These are phyloP conservation scores for Lathamus discolor DNA, from an alignment of 2,113 vertebrate genomes.

Conservation along the genomic window DNA sequence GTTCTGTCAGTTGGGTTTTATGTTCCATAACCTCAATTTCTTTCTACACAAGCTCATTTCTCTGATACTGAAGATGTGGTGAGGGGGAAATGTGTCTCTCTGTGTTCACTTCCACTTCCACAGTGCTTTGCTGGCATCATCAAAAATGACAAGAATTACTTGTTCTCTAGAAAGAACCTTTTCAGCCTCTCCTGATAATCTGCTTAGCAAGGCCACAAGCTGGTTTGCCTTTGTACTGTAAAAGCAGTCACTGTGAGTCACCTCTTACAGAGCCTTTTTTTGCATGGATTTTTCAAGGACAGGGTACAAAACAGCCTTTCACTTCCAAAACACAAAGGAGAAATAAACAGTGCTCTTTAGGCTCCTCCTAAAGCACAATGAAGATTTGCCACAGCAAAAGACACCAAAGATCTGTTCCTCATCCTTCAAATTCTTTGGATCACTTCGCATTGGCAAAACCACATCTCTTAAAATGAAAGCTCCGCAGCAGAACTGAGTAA, in stretches of 20 bases:
- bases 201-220: constrained; percentile 51
- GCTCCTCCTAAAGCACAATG: constrained; percentile 6
- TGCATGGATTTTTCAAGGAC: neutral
- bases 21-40: neutral
- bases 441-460: neutral
- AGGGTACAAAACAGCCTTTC: constrained; percentile 36
- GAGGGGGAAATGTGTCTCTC: neutral
- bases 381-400: constrained; percentile 13
- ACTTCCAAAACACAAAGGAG: constrained; percentile 15
- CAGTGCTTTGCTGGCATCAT: neutral
- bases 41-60: neutral
- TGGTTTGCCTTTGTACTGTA: constrained; percentile 28
- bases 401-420: neutral
- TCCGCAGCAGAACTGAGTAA: neutral
- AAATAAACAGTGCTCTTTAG: neutral
- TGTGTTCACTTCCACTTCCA: neutral
- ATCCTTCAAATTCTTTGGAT: constrained; percentile 32
- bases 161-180: constrained; percentile 36
- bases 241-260: constrained; percentile 26
- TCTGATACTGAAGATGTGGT: neutral
- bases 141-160: neutral
- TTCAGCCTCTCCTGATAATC: constrained; percentile 47
- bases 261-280: neutral
- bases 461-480: constrained; percentile 10
- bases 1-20: neutral